Conservation (phyloP, 2,113 vertebrate species). For the Peromyscus maniculatus region DNA sequence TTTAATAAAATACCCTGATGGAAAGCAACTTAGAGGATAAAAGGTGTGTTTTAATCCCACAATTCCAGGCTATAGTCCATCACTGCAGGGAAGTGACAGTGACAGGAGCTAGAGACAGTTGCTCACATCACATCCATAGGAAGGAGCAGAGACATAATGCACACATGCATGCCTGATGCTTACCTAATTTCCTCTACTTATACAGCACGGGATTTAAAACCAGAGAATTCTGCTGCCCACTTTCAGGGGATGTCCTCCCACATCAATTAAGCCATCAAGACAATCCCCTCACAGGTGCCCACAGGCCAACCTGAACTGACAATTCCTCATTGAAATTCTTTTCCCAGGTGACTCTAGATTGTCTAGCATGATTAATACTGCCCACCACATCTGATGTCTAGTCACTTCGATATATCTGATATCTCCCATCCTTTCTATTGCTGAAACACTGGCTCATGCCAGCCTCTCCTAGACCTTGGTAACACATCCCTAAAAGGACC, state of each 20-base stretch:
- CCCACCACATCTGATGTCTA: neutral
- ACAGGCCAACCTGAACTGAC: neutral
- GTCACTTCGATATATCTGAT: neutral
- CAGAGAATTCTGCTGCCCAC: neutral
- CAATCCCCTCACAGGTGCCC: neutral
- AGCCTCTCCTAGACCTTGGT: neutral
- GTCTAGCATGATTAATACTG: neutral
- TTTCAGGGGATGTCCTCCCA: neutral
- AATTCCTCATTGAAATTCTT: neutral
- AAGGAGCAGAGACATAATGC: too few species aligned
- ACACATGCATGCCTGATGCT: neutral
- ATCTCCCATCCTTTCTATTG: neutral
- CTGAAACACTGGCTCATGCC: neutral
- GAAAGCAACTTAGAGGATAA: neutral
- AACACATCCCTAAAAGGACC: neutral
- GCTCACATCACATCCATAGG: neutral
- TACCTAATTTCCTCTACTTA: neutral
- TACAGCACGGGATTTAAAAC: neutral
- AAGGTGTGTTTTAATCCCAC: neutral
- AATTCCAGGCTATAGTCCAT: neutral
- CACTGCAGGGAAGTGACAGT: too few species aligned
- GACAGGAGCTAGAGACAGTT: neutral
- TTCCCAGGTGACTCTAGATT: neutral
- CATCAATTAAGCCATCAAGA: neutral
- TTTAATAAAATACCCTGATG: neutral